Base-by-base conservation (phyloP, 2,888 invertebrate genomes). In the Lapara coniferarum region DNA sequence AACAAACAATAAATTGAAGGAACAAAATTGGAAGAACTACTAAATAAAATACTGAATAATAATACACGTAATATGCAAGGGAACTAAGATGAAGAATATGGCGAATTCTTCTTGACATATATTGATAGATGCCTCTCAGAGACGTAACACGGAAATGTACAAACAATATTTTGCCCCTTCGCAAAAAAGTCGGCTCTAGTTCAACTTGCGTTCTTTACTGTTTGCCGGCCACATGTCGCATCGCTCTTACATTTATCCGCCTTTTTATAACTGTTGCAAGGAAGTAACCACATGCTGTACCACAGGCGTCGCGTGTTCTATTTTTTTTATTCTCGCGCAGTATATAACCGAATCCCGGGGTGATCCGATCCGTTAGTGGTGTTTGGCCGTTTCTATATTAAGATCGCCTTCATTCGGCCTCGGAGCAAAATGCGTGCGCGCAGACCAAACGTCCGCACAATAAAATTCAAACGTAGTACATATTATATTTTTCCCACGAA, bases 401-500 rank as follows among this genome's bases (percentile, higher is more conserved):
- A 92, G 92, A 92, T 83, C 89, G 85, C 82, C 86, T 85, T 82
- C 85, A 80, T 56, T 80, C 83, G 91, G 87, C 92, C 91, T 91
- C 91, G 89, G 72, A 71, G 75, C 82, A 83, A 75, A 75, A 93
- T 93, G 93, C 89, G 87, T 81, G 74, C 79, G 87, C 92, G 91
- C 92, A 91, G 81, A 85, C 77, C 81, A 78, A 81, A 77, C 82
- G 84, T 74, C 78, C 85, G 81, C 86, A 81, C 88, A 87, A 85
- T 85, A 87, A 91, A 89, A 90, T 85, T 83, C 86, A 91, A 90
- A 89, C 93, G 92, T 88, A 90, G 90, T 84, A 89, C 90, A 87
- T 91, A 90, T 89, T 90, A 90, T 91, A 91, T 91, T 89, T 91
- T 90, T 87, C 84, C 80, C 77, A 84, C 89, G 89, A 91, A 84